These are phyloP conservation scores for Conger conger DNA, from an alignment of 2,113 vertebrate species.

Conservation along the genomic window DNA sequence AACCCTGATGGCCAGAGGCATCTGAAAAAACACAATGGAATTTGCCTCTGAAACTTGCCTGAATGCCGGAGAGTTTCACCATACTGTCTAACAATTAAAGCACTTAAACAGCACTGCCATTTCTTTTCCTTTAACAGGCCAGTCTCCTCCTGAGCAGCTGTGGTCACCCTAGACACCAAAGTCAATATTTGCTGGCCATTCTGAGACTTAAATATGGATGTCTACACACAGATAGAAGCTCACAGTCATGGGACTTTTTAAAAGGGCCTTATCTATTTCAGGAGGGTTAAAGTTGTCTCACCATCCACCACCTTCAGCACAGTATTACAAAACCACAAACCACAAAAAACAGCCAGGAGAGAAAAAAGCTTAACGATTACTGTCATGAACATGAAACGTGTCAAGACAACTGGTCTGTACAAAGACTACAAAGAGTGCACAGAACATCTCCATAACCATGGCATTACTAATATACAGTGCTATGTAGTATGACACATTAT, in stretches of 20 bases:
- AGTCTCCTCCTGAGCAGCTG: neutral
- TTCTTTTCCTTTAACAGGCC: conserved; percentile 11
- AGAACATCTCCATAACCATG: too few species aligned
- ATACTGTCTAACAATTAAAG: neutral
- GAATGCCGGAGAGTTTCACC: neutral
- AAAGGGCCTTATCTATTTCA: neutral
- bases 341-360: neutral
- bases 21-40: neutral
- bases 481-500: too few species aligned
- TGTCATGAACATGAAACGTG: neutral
- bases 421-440: too few species aligned
- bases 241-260: neutral
- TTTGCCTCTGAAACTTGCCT: neutral
- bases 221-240: neutral
- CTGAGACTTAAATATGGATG: neutral
- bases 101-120: neutral
- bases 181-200: conserved; percentile 25
- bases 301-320: neutral
- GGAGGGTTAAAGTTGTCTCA: neutral
- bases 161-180: conserved; percentile 32
- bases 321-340: neutral
- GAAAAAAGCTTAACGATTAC: neutral
- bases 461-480: too few species aligned
- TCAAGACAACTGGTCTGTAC: too few species aligned
- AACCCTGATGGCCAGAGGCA: too few species aligned